These are phyloP conservation scores for Megaceryle alcyon DNA, from an alignment of 2,797 vertebrate genomes.

Conservation along the genomic window DNA sequence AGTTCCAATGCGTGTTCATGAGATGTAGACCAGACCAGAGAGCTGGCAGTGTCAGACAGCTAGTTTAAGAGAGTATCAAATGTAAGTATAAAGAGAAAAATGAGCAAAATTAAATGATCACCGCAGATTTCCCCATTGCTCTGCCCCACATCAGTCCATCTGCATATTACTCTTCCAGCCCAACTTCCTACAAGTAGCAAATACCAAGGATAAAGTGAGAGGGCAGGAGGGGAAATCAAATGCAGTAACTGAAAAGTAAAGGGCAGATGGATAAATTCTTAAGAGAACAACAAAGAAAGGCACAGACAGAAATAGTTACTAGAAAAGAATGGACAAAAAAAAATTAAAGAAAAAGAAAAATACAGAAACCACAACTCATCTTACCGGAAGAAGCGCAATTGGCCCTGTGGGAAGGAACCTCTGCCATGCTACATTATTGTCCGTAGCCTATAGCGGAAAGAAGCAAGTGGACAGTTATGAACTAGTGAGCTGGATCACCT, in stretches of 20 bases:
- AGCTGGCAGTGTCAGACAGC: slow-evolving; percentile 93
- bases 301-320: background rate
- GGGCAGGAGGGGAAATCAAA: background rate
- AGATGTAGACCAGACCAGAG: slow-evolving; percentile 96
- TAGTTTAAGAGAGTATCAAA: slow-evolving; percentile 65
- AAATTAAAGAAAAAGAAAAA: background rate
- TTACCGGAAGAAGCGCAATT: slow-evolving; percentile 95
- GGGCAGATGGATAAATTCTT: background rate
- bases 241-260: background rate
- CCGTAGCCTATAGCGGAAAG: slow-evolving; percentile 84
- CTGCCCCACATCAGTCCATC: background rate
- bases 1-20: slow-evolving; percentile 90
- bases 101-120: background rate
- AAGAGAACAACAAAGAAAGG: background rate
- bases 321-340: background rate
- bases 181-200: background rate
- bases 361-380: background rate
- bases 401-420: slow-evolving; percentile 96
- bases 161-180: background rate
- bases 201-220: background rate
- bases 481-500: background rate
- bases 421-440: slow-evolving; percentile 98
- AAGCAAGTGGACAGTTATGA: background rate
- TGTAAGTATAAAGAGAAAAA: background rate
- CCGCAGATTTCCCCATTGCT: background rate